Percentiles rank a stretch among this genome's conserved stretches.
These are phyloP conservation scores for Hyla sarda DNA, from an alignment of 2,113 vertebrate species.

Conservation along the genomic window DNA sequence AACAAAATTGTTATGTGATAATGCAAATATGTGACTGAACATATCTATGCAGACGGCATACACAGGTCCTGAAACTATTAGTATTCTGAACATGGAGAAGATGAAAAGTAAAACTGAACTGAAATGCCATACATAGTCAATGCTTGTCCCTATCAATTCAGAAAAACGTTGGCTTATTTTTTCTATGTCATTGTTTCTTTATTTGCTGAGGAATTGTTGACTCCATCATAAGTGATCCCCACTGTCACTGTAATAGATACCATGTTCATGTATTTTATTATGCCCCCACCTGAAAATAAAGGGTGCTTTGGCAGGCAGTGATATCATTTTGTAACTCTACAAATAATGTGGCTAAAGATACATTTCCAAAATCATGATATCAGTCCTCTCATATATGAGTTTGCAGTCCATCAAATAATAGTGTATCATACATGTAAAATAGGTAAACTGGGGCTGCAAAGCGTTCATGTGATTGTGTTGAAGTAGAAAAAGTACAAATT, in stretches of 20 bases:
- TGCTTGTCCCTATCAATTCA: background rate
- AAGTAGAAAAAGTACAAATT: conserved; percentile 8
- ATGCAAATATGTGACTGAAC: background rate
- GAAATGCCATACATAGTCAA: no score
- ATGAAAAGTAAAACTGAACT: background rate
- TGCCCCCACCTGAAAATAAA: no score
- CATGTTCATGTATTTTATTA: background rate
- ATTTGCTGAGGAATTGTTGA: background rate
- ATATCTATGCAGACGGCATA: background rate
- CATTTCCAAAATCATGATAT: background rate
- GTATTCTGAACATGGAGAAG: background rate
- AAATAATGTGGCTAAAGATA: background rate
- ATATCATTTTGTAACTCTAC: background rate
- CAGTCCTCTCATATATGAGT: background rate
- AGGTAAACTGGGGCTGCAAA: background rate
- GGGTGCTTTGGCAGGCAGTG: no score
- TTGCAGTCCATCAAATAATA: background rate
- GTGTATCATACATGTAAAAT: background rate
- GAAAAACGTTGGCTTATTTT: background rate
- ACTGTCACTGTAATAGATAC: background rate
- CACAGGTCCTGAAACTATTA: no score
- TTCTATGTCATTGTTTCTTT: background rate
- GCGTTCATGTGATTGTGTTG: background rate
- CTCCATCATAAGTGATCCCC: background rate
- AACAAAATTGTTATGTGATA: background rate